Percentiles rank a stretch among this genome's conserved stretches.
Conservation (phyloP, 2,113 vertebrate species). For the Nothobranchius furzeri region DNA sequence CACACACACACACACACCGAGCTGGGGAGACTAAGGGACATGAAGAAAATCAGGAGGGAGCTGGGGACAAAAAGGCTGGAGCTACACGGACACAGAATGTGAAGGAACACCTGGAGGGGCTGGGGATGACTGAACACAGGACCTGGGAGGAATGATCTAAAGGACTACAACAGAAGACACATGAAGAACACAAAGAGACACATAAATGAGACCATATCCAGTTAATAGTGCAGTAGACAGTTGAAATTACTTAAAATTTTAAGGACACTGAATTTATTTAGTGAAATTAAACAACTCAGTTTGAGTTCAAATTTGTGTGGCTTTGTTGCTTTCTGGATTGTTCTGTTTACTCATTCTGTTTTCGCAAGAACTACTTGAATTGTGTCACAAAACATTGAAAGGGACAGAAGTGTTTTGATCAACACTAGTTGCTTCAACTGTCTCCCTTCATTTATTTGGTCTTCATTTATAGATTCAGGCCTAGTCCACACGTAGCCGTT, state of each 20-base stretch:
- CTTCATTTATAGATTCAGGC: neutral
- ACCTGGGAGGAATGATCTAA: too few relatives aligned
- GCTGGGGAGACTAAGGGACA: too few relatives aligned
- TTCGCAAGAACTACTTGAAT: constrained; percentile 35
- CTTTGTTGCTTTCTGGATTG: neutral
- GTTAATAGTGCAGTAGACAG: constrained; percentile 18
- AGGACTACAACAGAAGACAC: too few relatives aligned
- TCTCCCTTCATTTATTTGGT: constrained; percentile 30
- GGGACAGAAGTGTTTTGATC: constrained; percentile 52
- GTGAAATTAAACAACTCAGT: constrained; percentile 43
- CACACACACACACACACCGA: too few relatives aligned
- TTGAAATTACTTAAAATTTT: constrained; percentile 12
- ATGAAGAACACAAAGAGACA: too few relatives aligned
- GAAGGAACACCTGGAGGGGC: too few relatives aligned
- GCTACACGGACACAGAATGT: too few relatives aligned
- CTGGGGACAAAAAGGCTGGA: too few relatives aligned
- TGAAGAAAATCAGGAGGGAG: too few relatives aligned
- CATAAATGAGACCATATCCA: constrained; percentile 2
- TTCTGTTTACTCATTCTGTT: constrained; percentile 27
- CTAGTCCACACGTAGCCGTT: too few relatives aligned
- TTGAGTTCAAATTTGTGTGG: constrained; percentile 34
- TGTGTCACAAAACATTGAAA: constrained; percentile 55
- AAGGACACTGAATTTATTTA: constrained; percentile 40
- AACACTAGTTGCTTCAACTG: constrained; percentile 42
- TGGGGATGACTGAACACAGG: too few relatives aligned